Evolutionary conservation across 2,797 vertebrate genomes (phyloP).

Genomic region (Karalla daura): DNA sequence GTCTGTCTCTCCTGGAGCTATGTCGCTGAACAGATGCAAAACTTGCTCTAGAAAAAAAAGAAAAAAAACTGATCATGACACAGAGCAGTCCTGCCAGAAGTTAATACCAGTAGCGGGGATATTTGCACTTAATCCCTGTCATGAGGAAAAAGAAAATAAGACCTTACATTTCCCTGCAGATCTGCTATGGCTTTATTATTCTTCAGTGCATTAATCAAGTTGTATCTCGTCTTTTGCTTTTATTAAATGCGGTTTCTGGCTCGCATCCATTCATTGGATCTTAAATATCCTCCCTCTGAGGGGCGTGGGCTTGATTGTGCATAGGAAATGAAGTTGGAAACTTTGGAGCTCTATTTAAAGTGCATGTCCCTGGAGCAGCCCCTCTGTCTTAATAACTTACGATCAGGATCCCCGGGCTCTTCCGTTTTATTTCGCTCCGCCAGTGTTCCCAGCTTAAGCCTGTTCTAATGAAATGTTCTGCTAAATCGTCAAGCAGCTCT

Average conservation of each 20-base stretch:
- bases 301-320: conserved; percentile 89
- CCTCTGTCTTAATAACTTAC: conserved; percentile 87
- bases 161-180: conserved; percentile 72
- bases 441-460: conserved; percentile 77
- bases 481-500: conserved; percentile 80
- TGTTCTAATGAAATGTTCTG: conserved; percentile 86
- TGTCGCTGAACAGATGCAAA: conserved; percentile 30
- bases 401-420: conserved; percentile 82
- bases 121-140: conserved; percentile 76
- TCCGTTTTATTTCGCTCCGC: conserved; percentile 81
- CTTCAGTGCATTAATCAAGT: conserved; percentile 76
- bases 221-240: conserved; percentile 70
- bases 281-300: conserved; percentile 84
- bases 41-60: too few relatives aligned
- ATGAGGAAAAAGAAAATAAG: conserved; percentile 65
- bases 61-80: conserved; percentile 63
- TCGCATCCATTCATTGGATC: conserved; percentile 86
- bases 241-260: conserved; percentile 85
- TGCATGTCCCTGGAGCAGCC: conserved; percentile 84
- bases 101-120: conserved; percentile 67
- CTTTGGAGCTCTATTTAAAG: conserved; percentile 90
- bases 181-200: conserved; percentile 64
- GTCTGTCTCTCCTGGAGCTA: conserved; percentile 44
- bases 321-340: conserved; percentile 88
- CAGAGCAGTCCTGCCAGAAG: conserved; percentile 55